These are phyloP conservation scores for Conger conger DNA, from an alignment of 2,113 vertebrate species.

Conservation along the genomic window DNA sequence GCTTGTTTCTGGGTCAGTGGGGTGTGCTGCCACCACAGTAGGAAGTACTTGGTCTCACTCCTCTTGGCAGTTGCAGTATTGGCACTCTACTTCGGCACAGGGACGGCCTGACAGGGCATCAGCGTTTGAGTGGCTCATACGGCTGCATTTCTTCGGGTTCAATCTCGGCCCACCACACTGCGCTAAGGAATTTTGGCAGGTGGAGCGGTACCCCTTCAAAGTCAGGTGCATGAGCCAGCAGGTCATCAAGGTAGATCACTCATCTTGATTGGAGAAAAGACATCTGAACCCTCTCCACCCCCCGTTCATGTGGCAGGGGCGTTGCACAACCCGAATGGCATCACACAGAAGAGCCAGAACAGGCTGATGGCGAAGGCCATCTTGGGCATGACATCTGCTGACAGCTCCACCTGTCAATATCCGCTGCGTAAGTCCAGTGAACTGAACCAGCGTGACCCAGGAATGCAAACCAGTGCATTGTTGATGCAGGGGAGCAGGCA, in stretches of 20 bases:
- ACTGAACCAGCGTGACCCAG: background rate
- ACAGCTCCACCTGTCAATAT: constrained; percentile 1
- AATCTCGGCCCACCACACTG: background rate
- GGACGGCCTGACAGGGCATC: too few relatives aligned
- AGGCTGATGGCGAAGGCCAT: background rate
- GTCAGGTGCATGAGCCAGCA: background rate
- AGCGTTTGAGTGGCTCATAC: too few relatives aligned
- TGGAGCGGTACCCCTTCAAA: background rate
- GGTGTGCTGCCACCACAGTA: too few relatives aligned
- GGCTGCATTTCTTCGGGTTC: background rate
- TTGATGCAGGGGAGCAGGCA: constrained; percentile 1
- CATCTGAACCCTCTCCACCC: too few relatives aligned
- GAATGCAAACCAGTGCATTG: background rate
- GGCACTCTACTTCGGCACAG: too few relatives aligned
- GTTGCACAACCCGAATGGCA: background rate
- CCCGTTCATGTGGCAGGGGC: background rate
- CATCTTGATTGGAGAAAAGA: background rate
- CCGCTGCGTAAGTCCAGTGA: background rate
- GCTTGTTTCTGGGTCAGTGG: too few relatives aligned
- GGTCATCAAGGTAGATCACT: background rate
- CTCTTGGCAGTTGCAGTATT: too few relatives aligned
- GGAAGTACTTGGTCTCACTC: too few relatives aligned
- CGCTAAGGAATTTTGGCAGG: background rate
- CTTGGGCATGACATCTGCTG: background rate
- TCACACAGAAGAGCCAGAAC: background rate